Evolutionary conservation across 92 coral and sea anemone species (phyloP), one percentile per base, ranked within the genome.

Genomic region (Zoanthus gigantus): DNA sequence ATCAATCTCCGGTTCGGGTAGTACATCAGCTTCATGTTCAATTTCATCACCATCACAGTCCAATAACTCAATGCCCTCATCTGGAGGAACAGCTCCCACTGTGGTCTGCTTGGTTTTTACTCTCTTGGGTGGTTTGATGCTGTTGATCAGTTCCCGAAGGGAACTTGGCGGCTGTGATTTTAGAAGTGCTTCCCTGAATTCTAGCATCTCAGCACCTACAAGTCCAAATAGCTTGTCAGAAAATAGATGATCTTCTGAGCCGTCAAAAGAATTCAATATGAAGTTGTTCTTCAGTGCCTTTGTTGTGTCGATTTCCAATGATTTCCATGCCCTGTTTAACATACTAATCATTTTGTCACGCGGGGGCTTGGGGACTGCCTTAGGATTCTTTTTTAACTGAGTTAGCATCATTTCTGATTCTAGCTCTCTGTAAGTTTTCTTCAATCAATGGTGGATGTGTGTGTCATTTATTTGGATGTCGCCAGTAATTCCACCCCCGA

Each of bases 401-500:
- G 18, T 65, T 47, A 82, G 69, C 86, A 65, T 82, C 18, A 82
- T 47, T 71, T 82, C 53, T 18, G 52, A 34, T 71, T 82, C 73
- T 34, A 14, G 54, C 72, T 56, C 72, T 48, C 86, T 58, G 86
- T 82, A 58, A 13, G 9, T 42, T 82, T 82, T 14, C 76, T 82
- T 82, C 60, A 82, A 71, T 23, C 86, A 76, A 42, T 82, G 86
- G 30, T 82, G 86, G 16, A 82, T 65, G 76, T 82, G 86, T 29
- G 86, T 65, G 14, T 82, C 86, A 63, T 65, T 82, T 56, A 82
- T 76, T 71, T 82, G 86, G 32, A 65, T 71, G 53, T 82, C 86
- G 42, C 86, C 86, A 30, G 86, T 82, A 15, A 82, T 63, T 31
- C 86, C 86, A 82, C 86, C 86, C 18, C 86, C 76, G 12, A 82